Evolutionary conservation across 1,140 invertebrate genomes (phyloP), one percentile per base, ranked within the genome.

Genomic region (Branchinecta lynchi): DNA sequence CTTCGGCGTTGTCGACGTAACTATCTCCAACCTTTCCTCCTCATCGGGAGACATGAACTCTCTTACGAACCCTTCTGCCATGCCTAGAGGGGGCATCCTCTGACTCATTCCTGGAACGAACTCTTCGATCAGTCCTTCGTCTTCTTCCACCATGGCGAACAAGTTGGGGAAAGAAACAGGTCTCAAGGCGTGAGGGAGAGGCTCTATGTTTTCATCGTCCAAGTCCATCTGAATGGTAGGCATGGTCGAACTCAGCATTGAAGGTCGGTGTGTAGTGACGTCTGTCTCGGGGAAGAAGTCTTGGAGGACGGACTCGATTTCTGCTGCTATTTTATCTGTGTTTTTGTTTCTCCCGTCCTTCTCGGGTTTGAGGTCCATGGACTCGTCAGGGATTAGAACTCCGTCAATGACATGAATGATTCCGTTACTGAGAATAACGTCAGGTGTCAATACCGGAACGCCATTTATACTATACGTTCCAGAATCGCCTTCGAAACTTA

Each of bases 361-460:
- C 17, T 60, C 51, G 17, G 17, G 51, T 60, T 60, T 20, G 12
- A 60, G 17, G 51, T 60, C 51, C 51, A 60, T 60, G 17, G 51
- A 60, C 17, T 60, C 51, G 17, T 60, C 51, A 2, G 78, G 76
- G 12, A 78, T 73, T 7, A 81, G 73, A 7, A 80, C 76, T 20
- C 75, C 72, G 44, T 80, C 77, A 8, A 81, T 75, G 43, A 79
- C 76, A 70, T 81, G 80, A 20, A 80, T 73, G n/a, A 79, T 77
- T 7, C 79, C 79, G 70, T 80, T 80, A 20, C 51, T 60, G 51
- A 60, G 51, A 6, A 60, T 20, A 60, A 60, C 51, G 17, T 60
- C 51, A 15, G 51, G 51, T 60, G 51, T 60, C 17, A 60, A 60
- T 12, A 60, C 51, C 3, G 51, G 51, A 6, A 60, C 51, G 6